phyloP scores from a whole-genome alignment of 2,113 vertebrate species.

The Bos taurus region ARS-UCD2.0 NC_037335.1:50066501-50067000 shows the following conservation, averaged over 20 bases:
- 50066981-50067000: not conserved
- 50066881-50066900: not conserved
- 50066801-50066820: not conserved
- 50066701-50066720: not conserved
- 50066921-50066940: not conserved
- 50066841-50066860: not conserved
- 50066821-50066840: not conserved
- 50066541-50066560: not conserved
- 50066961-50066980: not conserved
- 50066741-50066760: not conserved
- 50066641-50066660: not conserved
- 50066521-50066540: not conserved
- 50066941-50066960: not conserved
- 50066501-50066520: not conserved
- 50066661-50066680: not conserved
- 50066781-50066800: not conserved
- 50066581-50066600: not conserved
- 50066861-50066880: not conserved
- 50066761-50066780: accelerated
- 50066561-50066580: not conserved
- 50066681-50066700: not conserved
- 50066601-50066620: not conserved
- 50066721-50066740: not conserved
- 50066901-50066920: accelerated
- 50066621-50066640: slow-evolving; percentile 11